Conservation (phyloP, 2,113 vertebrate species). For the Phaethon lepturus region DNA sequence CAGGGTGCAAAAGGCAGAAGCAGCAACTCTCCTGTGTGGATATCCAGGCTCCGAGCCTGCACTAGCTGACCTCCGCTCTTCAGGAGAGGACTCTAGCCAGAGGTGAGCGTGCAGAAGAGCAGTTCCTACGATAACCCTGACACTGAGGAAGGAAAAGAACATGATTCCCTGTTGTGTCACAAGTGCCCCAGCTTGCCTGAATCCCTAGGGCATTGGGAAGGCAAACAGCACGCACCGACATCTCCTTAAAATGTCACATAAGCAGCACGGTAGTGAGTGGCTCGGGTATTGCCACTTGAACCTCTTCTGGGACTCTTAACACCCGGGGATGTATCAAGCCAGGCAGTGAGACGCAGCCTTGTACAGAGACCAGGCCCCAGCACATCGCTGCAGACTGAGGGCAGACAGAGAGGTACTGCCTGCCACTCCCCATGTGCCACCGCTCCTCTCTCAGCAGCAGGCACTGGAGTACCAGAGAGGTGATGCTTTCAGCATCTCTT, state of each 20-base stretch:
- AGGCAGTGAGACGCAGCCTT: not conserved
- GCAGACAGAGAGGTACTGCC: not conserved
- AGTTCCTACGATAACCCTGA: not conserved
- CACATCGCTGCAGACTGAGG: not conserved
- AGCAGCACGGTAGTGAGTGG: not conserved
- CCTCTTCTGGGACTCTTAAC: not conserved
- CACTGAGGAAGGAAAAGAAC: not conserved
- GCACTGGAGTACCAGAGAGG: not conserved
- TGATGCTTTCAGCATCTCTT: not conserved
- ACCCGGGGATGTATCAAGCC: not conserved
- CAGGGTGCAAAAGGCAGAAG: not conserved
- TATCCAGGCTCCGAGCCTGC: not conserved
- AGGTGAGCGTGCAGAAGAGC: not conserved
- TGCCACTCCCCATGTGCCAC: not conserved
- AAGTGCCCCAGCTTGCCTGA: not conserved
- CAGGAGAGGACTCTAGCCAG: not conserved
- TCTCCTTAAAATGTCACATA: not conserved
- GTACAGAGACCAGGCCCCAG: not conserved
- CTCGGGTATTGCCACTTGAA: not conserved
- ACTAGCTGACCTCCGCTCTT: not conserved
- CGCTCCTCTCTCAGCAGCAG: not conserved
- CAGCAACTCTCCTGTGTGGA: accelerated
- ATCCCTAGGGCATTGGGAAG: not conserved
- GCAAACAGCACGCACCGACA: not conserved
- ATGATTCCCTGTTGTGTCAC: not conserved